Percentiles rank a stretch among this genome's conserved stretches.
These are phyloP conservation scores for Nephila pilipes DNA, from an alignment of 1,140 invertebrate genomes.

Conservation along the genomic window DNA sequence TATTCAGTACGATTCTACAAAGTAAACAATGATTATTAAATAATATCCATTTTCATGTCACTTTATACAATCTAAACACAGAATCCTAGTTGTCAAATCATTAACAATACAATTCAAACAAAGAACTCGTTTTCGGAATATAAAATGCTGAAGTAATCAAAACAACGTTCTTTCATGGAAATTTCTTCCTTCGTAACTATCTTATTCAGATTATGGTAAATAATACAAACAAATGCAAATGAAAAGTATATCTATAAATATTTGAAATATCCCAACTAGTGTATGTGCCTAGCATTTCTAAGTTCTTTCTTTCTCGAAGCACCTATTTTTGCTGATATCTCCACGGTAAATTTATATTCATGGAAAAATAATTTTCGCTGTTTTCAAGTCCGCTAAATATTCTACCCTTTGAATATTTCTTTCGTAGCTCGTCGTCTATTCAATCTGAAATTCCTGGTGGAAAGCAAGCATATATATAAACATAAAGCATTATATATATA, in stretches of 20 bases:
- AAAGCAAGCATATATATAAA: neutral
- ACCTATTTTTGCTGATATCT: neutral
- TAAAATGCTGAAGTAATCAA: neutral
- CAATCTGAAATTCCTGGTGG: neutral
- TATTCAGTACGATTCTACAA: too few relatives aligned
- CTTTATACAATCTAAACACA: too few relatives aligned
- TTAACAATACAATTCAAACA: neutral
- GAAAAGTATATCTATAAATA: neutral
- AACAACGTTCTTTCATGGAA: neutral
- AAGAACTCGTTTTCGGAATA: neutral
- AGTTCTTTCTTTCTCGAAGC: neutral
- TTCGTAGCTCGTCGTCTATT: neutral
- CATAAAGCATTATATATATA: too few relatives aligned
- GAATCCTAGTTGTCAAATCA: too few relatives aligned
- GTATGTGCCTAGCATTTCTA: neutral
- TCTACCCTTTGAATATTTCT: neutral
- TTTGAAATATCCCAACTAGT: neutral
- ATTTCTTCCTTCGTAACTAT: neutral
- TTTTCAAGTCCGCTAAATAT: conserved; percentile 19
- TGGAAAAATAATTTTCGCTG: conserved; percentile 7
- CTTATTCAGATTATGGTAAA: neutral
- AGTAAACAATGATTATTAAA: too few relatives aligned
- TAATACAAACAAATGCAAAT: neutral
- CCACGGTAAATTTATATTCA: conserved; percentile 1
- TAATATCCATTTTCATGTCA: too few relatives aligned